These are phyloP conservation scores for Drosophila atripex DNA, from an alignment of 2,888 invertebrate genomes.

Conservation along the genomic window DNA sequence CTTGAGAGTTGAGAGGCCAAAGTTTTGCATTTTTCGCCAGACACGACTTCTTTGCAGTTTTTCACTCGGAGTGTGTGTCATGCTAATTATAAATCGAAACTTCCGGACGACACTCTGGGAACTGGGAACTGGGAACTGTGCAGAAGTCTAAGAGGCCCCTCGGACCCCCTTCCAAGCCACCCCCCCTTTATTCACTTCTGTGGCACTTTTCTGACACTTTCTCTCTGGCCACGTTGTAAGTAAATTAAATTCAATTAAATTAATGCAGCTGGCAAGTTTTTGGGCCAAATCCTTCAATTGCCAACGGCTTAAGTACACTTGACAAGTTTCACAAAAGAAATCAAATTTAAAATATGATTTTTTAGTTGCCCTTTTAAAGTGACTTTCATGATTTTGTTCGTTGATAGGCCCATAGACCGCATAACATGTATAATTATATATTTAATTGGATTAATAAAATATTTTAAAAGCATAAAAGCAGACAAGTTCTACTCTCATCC, in stretches of 20 bases:
- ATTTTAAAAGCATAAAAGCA: constrained; percentile 58
- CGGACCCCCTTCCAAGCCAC: too few relatives aligned
- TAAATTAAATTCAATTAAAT: constrained; percentile 61
- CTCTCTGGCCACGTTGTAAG: constrained; percentile 44
- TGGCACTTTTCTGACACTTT: constrained; percentile 65
- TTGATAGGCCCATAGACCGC: constrained; percentile 15
- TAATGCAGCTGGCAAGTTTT: constrained; percentile 39
- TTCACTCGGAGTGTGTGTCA: constrained; percentile 71
- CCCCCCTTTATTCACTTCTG: too few relatives aligned
- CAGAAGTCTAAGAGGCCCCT: constrained; percentile 50
- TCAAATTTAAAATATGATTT: too few relatives aligned
- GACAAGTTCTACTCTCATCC: constrained; percentile 3
- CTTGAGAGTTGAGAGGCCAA: constrained; percentile 38
- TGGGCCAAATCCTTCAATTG: constrained; percentile 39
- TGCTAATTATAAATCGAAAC: constrained; percentile 79
- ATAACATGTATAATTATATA: constrained; percentile 59
- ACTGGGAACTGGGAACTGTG: constrained; percentile 75
- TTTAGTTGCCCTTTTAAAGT: too few relatives aligned
- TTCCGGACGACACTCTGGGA: constrained; percentile 76
- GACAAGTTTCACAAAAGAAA: too few relatives aligned
- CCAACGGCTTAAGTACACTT: constrained; percentile 20
- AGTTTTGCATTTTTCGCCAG: constrained; percentile 64
- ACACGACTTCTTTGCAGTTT: constrained; percentile 58
- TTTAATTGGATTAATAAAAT: constrained; percentile 73
- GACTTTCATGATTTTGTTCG: too few relatives aligned